phyloP scores from a whole-genome alignment of 2,113 vertebrate genomes.

The Seriola dumerili region DNA sequence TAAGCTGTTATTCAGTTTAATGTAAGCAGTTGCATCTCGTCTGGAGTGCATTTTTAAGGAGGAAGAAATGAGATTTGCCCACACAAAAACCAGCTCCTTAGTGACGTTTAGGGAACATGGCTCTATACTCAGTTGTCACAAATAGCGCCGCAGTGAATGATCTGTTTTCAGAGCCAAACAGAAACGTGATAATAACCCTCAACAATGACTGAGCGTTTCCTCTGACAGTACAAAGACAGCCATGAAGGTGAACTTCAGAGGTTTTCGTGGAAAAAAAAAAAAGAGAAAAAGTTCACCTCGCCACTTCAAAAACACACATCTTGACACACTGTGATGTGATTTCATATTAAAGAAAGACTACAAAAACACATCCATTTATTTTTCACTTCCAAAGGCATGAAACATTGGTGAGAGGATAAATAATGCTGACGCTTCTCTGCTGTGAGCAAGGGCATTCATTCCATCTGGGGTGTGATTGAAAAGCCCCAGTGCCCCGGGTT shows the following conservation, averaged over 20 bases:
- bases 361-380: constrained; percentile 56
- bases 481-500: constrained; percentile 73
- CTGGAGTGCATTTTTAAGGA: constrained; percentile 21
- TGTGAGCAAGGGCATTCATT: constrained; percentile 73
- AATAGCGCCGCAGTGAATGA: constrained; percentile 11
- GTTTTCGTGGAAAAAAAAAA: constrained; percentile 1
- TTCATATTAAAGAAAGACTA: constrained; percentile 62
- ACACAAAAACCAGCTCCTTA: constrained; percentile 4
- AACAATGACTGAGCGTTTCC: constrained; percentile 38
- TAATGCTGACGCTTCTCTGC: constrained; percentile 63
- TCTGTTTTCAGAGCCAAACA: constrained; percentile 33
- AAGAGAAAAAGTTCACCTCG: constrained; percentile 27
- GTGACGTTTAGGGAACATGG: constrained; percentile 48
- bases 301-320: constrained; percentile 57
- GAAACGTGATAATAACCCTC: constrained; percentile 40
- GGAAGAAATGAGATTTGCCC: constrained; percentile 16
- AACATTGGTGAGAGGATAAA: constrained; percentile 65
- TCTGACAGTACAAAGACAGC: constrained; percentile 57
- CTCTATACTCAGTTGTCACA: constrained; percentile 39
- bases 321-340: constrained; percentile 44
- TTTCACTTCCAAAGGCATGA: constrained; percentile 62
- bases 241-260: constrained; percentile 64
- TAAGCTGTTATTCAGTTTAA: constrained; percentile 44
- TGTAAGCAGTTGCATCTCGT: constrained; percentile 9
- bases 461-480: constrained; percentile 78